Base-by-base conservation (phyloP, 1,140 invertebrate genomes). In the Ectropis grisescens region DNA sequence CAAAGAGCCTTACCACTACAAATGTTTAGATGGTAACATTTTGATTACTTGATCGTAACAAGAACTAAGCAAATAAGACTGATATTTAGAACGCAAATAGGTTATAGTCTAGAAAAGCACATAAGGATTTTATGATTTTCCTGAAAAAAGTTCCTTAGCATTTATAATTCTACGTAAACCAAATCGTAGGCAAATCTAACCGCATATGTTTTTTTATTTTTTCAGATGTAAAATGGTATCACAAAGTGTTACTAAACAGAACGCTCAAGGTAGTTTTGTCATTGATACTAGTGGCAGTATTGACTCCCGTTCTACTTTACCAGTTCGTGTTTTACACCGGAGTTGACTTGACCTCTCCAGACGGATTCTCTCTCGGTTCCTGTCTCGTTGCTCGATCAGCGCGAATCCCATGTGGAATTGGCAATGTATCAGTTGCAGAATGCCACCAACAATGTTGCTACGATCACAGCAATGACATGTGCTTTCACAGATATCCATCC, bases 361-460 rank as follows among this genome's bases (percentile, higher is more conserved):
- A 75, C 36, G 68, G 64, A 0, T 59, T 52, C 25, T 78, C 72
- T 1, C 27, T 53, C 0, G 75, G 75, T 1, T 68, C 75, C 2
- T 81, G 76, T 37, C 16, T 74, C 0, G 34, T 70, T 3, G 33
- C 55, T 3, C 48, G 62, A 36, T 15, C 39, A 1, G 27, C 46
- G 0, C 57, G 76, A 31, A 47, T 78, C 0, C 47, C 56, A 0
- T 81, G 76, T 36, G 72, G 76, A 0, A 3, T 45, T 9, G 61
- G 58, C 1, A 33, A 47, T 11, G 38, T 65, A 7, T 16, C 42
- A 2, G 34, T 52, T 16, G 24, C 31, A 0, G 27, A 66, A 26
- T 81, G 76, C 27, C 69, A 69, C 26, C 19, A 34, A 2, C 58
- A 76, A 37, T 81, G 76, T 25, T 81, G 74, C 27, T 81, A 69